Base-by-base conservation (phyloP, 2,113 vertebrate species). In the Lamprologus tigripictilis region DNA sequence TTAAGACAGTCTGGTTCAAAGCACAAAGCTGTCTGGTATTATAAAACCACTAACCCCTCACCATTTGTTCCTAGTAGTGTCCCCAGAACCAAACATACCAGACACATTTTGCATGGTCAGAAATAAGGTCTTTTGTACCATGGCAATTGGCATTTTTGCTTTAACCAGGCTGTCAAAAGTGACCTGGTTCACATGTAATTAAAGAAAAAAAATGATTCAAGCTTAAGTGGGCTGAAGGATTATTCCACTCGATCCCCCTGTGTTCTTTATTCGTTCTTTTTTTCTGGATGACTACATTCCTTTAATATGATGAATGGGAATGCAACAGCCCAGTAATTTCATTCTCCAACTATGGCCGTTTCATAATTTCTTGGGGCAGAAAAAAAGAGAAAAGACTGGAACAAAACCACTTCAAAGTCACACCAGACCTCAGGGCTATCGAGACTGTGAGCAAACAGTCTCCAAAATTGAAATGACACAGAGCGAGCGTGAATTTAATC, bases 231-330 rank as follows among this genome's bases (percentile, higher is more conserved):
- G 68, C 54, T 90, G 45, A 31, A 78, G 84, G 88, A 94, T 93
- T 93, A 89, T 90, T 90, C 78, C 84, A 83, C 88, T 88, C 26
- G 7, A 68, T 90, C 83, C 85, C 84, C 81, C n/a, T 89, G 86
- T 90, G 89, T 87, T 92, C 51, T 88, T 89, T 86, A 85, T 92
- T 90, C 86, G 71, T 90, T 87, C 42, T 85, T 89, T 92, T 92
- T 91, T 91, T 90, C 88, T 92, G 93, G 87, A 81, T 94, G 91
- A 92, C 87, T 94, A 90, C 89, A 89, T 95, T 92, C 83, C 83
- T 90, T 94, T 91, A 92, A 86, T 85, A 87, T 91, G 89, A 93
- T 95, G 85, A 94, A 94, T 93, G 88, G 81, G 47, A 93, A 86
- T 33, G 90, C 86, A 92, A 89, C 89, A 94, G 90, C 66, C 81